These are phyloP conservation scores for Phania funesta DNA, from an alignment of 2,888 invertebrate species.

Conservation along the genomic window DNA sequence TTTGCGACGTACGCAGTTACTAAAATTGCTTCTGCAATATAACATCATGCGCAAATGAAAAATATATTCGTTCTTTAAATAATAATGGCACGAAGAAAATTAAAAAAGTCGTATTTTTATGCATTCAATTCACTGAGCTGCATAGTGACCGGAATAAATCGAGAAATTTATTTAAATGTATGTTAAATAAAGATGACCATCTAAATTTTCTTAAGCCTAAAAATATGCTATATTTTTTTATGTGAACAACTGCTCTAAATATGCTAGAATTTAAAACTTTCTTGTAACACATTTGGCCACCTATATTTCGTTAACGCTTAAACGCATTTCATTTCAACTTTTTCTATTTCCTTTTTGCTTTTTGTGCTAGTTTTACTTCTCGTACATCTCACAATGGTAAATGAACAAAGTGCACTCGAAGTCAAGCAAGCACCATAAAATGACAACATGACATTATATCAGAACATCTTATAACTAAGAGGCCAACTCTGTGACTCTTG, in stretches of 20 bases:
- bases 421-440: slow-evolving; percentile 69
- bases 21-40: too few species aligned
- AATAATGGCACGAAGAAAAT: neutral
- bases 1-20: too few species aligned
- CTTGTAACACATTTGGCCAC: slow-evolving; percentile 8
- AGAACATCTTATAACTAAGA: slow-evolving; percentile 55
- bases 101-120: slow-evolving; percentile 22
- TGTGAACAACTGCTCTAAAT: neutral
- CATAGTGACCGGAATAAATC: slow-evolving; percentile 13
- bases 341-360: slow-evolving; percentile 15
- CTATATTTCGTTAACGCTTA: slow-evolving; percentile 46
- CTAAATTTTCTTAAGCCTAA: neutral
- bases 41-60: too few species aligned
- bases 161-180: slow-evolving; percentile 4
- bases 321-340: slow-evolving; percentile 47
- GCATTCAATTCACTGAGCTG: neutral
- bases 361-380: slow-evolving; percentile 2
- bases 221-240: neutral
- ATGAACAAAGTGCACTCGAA: slow-evolving; percentile 57
- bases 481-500: slow-evolving; percentile 31
- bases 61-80: too few species aligned
- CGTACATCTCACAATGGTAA: slow-evolving; percentile 35
- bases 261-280: neutral
- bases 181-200: slow-evolving; percentile 10
- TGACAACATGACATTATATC: slow-evolving; percentile 63